Conservation (phyloP, 2,797 vertebrate genomes). For the Peromyscus nudipes region DNA sequence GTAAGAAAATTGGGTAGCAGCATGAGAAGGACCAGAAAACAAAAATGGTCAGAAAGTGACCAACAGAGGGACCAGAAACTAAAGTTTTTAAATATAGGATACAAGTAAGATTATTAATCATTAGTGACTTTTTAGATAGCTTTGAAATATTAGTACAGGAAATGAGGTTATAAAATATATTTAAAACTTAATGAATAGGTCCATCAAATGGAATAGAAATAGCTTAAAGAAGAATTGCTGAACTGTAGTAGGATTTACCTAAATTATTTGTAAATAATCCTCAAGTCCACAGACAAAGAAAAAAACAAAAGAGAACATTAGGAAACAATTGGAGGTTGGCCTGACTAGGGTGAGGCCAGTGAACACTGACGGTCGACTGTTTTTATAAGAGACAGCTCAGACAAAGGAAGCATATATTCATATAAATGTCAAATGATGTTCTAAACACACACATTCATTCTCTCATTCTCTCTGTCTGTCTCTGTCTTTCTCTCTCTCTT, state of each 20-base stretch:
- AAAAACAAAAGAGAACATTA: background rate
- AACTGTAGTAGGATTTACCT: background rate
- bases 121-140: background rate
- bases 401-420: background rate
- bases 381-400: background rate
- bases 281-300: constrained; percentile 1
- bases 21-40: background rate
- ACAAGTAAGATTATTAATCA: background rate
- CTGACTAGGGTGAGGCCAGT: background rate
- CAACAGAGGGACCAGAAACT: background rate
- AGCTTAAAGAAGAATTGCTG: constrained; percentile 15
- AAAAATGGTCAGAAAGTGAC: background rate
- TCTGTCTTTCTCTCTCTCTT: too few species aligned
- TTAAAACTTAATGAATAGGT: background rate
- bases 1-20: background rate
- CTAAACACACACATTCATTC: background rate
- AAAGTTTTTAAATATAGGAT: background rate
- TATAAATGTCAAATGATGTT: background rate
- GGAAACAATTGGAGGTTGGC: background rate
- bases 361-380: too few species aligned
- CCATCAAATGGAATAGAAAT: constrained; percentile 27
- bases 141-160: background rate
- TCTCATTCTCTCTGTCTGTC: background rate
- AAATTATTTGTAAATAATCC: background rate
- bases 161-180: constrained; percentile 15